phyloP scores from a whole-genome alignment of 2,113 vertebrate species.

The Ceyx cyanopectus region DNA sequence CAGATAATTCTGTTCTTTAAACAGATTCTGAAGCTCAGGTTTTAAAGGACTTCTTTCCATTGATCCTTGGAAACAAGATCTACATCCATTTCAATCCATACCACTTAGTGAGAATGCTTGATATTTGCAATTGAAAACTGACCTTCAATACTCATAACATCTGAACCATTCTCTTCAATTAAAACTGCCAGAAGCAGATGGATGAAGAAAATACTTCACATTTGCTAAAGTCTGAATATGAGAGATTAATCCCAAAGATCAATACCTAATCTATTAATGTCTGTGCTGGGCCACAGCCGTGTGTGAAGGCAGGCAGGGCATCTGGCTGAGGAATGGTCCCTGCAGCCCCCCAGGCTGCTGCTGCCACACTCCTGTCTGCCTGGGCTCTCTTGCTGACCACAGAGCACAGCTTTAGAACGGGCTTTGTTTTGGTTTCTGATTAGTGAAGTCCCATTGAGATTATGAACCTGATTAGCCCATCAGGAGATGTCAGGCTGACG shows the following conservation, averaged over 20 bases:
- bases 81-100: not conserved
- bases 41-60: not conserved
- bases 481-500: not conserved
- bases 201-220: not conserved
- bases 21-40: not conserved
- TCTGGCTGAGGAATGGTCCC: not conserved
- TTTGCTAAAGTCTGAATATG: not conserved
- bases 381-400: not conserved
- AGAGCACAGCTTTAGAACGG: not conserved
- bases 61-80: not conserved
- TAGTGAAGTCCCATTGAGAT: not conserved
- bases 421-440: not conserved
- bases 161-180: not conserved
- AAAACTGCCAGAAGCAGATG: not conserved
- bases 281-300: not conserved
- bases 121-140: not conserved
- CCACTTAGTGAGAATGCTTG: not conserved
- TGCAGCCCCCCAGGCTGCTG: not conserved
- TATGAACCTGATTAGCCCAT: not conserved
- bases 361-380: not conserved
- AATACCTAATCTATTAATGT: not conserved
- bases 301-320: not conserved
- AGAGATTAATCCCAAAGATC: not conserved
- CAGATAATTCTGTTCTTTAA: not conserved
- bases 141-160: not conserved